phyloP scores from a whole-genome alignment of 1,140 invertebrate genomes.

The Coptotermes formosanus region DNA sequence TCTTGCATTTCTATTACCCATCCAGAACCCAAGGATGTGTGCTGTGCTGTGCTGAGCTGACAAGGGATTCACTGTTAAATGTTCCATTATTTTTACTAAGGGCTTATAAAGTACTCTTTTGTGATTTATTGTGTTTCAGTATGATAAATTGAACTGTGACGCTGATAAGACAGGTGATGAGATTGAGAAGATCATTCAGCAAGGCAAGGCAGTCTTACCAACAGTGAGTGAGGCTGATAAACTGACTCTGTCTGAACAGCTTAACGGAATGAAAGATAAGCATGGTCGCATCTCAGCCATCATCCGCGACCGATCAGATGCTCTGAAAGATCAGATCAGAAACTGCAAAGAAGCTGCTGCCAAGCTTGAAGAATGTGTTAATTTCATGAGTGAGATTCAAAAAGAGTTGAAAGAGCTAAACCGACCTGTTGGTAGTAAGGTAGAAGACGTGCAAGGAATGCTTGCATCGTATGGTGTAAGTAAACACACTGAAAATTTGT shows the following conservation, averaged over 20 bases:
- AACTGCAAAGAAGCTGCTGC: slow-evolving; percentile 76
- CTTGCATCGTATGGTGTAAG: slow-evolving; percentile 68
- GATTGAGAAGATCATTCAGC: slow-evolving; percentile 71
- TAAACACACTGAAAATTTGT: neutral
- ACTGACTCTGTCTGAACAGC: slow-evolving; percentile 71
- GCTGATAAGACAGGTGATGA: slow-evolving; percentile 66
- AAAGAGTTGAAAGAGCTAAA: slow-evolving; percentile 78
- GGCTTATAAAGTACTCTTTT: slow-evolving; percentile 1
- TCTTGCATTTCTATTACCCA: no score
- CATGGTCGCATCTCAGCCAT: slow-evolving; percentile 69
- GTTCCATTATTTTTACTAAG: no score
- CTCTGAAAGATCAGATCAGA: slow-evolving; percentile 70
- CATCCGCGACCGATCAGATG: slow-evolving; percentile 71
- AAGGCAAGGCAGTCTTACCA: slow-evolving; percentile 75
- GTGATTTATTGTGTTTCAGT: slow-evolving; percentile 48
- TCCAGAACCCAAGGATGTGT: no score
- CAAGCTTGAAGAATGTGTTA: slow-evolving; percentile 73
- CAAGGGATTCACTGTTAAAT: no score
- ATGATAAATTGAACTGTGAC: slow-evolving; percentile 74
- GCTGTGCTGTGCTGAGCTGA: no score
- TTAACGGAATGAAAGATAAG: slow-evolving; percentile 74
- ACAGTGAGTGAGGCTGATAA: slow-evolving; percentile 83
- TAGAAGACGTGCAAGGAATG: slow-evolving; percentile 80
- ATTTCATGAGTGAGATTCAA: slow-evolving; percentile 77
- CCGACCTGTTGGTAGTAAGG: slow-evolving; percentile 79